phyloP scores from a whole-genome alignment of 2,113 vertebrate genomes.

The Passerina amoena region DNA sequence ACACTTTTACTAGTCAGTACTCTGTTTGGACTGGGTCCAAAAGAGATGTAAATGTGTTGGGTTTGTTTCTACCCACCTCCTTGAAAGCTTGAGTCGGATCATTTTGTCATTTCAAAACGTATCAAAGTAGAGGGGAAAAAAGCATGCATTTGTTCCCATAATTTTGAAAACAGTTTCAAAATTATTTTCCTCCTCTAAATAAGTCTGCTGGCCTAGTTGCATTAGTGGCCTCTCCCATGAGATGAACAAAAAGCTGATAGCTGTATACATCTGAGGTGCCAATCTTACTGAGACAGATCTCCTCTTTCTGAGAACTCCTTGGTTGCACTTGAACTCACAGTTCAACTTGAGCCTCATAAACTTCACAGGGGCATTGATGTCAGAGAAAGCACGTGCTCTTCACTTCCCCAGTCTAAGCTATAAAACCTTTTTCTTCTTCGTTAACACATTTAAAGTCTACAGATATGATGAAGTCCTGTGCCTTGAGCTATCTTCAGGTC shows the following conservation, averaged over 20 bases:
- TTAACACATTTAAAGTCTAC: background rate
- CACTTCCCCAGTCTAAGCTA: background rate
- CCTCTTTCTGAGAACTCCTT: background rate
- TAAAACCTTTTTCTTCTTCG: background rate
- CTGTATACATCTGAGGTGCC: background rate
- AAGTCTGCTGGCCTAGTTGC: background rate
- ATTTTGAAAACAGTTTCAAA: background rate
- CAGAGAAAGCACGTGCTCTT: background rate
- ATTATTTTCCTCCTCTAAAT: background rate
- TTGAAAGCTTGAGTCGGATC: background rate
- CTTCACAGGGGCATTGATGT: background rate
- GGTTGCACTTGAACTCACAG: background rate
- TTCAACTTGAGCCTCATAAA: background rate
- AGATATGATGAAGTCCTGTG: background rate
- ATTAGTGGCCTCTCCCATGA: background rate
- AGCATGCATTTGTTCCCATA: background rate
- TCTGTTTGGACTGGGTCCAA: background rate
- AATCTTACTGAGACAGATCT: background rate
- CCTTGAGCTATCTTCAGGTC: background rate
- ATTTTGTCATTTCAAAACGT: background rate
- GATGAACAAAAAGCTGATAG: background rate
- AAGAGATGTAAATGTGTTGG: background rate
- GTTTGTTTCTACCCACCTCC: background rate
- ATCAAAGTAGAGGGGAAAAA: background rate
- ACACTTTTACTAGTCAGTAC: background rate